These are phyloP conservation scores for Anomalospiza imberbis DNA, from an alignment of 2,797 vertebrate genomes.

Conservation along the genomic window DNA sequence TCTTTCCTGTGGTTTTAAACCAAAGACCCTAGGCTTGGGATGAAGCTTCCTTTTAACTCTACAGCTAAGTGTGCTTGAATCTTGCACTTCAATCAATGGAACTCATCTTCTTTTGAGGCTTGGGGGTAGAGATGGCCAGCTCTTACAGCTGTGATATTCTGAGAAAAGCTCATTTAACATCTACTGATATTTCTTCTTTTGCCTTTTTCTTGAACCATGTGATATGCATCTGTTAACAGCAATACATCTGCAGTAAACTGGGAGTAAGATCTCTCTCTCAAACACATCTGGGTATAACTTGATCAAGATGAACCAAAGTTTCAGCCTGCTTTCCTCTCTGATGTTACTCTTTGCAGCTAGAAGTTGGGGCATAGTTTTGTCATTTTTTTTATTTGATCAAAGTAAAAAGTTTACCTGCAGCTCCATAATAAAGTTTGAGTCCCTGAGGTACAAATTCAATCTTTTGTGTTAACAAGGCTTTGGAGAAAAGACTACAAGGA, in stretches of 20 bases:
- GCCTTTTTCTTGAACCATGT: not conserved
- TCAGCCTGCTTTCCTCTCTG: not conserved
- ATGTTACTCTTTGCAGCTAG: not conserved
- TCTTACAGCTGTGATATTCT: not conserved
- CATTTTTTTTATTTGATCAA: not conserved
- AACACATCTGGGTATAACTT: not conserved
- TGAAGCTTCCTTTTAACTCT: not conserved
- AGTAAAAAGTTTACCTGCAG: constrained; percentile 17
- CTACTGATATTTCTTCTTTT: not conserved
- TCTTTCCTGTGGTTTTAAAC: not conserved
- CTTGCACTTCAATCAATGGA: not conserved
- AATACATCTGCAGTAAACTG: not conserved
- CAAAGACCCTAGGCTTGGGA: not conserved
- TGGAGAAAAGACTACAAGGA: constrained; percentile 32
- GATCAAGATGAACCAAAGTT: not conserved
- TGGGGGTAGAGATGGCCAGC: not conserved
- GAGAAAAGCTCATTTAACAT: not conserved
- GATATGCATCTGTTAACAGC: not conserved
- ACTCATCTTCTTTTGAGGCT: not conserved
- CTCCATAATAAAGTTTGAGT: constrained; percentile 3
- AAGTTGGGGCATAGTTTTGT: not conserved
- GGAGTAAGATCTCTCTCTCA: not conserved
- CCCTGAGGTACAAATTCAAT: constrained; percentile 29
- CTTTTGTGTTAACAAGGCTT: constrained; percentile 26
- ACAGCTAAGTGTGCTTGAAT: not conserved